Evolutionary conservation across 1,140 invertebrate species (phyloP), one percentile per base, ranked within the genome.

Genomic region (Zophobas morio): DNA sequence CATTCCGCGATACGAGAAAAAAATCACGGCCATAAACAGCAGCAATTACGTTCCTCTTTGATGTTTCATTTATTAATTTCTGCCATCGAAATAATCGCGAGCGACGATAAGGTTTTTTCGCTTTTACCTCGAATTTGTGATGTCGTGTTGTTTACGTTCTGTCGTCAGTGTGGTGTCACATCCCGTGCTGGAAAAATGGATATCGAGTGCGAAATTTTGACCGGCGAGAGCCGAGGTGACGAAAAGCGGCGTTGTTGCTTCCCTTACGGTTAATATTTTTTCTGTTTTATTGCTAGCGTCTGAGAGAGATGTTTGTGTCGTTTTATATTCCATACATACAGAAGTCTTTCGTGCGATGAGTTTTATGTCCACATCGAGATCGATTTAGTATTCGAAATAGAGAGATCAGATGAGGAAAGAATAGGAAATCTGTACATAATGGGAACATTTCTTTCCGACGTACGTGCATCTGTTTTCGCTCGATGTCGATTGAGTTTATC

Each of bases 271-370:
- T 46, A 46, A 46, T 3, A 46, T 46, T 46, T 46, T 46, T 46
- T 46, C 8, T 46, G 3, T 46, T 46, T 46, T 46, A 4, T 20
- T 20, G 20, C 20, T 20, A 20, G 20, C 20, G 20, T 46, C 42
- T 46, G 42, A 8, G 8, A 46, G 8, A 46, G 42, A 46, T 46
- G 42, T 46, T 46, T 46, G 8, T 46, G 3, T 8, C 8, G 42
- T 46, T 46, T 46, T 46, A 46, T 46, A 46, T 46, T 46, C 42
- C 42, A 46, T 46, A 46, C 42, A 46, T 46, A 46, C 3, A 46
- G 42, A 46, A 46, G 42, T 46, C 3, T 46, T 46, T 46, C 42
- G 8, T 46, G 42, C 42, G 42, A 46, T 46, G 42, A 46, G 42
- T 46, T 46, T 46, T 46, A 46, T 46, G 42, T 46, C 8, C 42